Percentiles rank a stretch among this genome's conserved stretches.
These are phyloP conservation scores for Sula dactylatra DNA, from an alignment of 2,113 vertebrate genomes.

Conservation along the genomic window DNA sequence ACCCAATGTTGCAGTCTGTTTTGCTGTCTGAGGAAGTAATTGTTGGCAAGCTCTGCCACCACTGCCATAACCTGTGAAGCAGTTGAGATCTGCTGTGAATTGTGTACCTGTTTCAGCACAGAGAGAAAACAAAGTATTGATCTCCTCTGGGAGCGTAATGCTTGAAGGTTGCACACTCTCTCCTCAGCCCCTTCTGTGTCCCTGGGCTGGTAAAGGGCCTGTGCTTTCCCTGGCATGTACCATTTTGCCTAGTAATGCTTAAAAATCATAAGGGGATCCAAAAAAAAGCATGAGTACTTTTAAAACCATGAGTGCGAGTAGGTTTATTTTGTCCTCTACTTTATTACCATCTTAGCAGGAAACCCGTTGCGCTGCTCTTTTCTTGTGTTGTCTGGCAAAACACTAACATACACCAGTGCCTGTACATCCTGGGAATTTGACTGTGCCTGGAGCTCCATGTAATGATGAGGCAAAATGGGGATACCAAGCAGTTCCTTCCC, in stretches of 20 bases:
- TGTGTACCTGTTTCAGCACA: neutral
- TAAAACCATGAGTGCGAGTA: neutral
- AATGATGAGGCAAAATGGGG: neutral
- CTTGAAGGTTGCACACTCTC: rapidly evolving
- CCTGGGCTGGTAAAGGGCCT: neutral
- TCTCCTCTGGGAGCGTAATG: neutral
- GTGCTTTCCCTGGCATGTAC: rapidly evolving
- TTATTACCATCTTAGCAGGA: neutral
- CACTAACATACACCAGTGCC: neutral
- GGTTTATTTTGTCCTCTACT: neutral
- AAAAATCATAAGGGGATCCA: neutral
- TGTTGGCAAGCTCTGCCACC: neutral
- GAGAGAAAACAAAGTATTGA: no score
- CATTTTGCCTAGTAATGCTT: neutral
- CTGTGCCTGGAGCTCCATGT: neutral
- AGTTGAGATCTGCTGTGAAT: neutral
- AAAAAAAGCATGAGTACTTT: neutral
- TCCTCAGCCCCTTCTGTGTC: neutral
- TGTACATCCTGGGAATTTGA: neutral
- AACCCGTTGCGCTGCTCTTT: neutral
- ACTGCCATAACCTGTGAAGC: neutral
- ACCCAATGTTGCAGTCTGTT: neutral
- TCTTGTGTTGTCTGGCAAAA: neutral
- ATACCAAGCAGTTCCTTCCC: neutral
- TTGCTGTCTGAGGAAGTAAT: neutral